Base-by-base conservation (phyloP, 35 echinoderm and acorn worm genomes). In the Heliocidaris tuberculata region DNA sequence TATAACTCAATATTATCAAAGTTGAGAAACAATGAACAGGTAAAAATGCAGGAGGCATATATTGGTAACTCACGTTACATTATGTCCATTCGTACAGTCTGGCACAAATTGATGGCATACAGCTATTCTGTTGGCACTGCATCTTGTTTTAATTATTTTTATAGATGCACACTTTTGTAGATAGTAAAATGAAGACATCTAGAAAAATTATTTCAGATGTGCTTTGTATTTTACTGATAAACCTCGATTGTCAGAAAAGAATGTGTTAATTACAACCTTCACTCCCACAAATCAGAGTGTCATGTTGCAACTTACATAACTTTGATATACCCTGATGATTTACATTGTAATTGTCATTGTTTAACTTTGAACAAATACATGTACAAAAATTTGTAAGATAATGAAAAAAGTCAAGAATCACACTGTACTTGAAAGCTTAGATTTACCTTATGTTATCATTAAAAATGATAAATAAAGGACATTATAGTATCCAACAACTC, bases 21-120 rank as follows among this genome's bases (percentile, higher is more conserved):
- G 7, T 90, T 90, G 30, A 90, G 88, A 35, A 90, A 90, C 88
- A 90, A 90, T 90, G 88, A 90, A 35, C 88, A 16, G 88, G 88
- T 90, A 90, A 90, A n/a, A 90, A 32, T 90, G 88, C 19, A 90
- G 88, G 88, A 31, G 31, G 6, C 88, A 31, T n/a, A n/a, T n/a
- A n/a, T n/a, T n/a, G n/a, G n/a, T n/a, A n/a, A n/a, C n/a, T n/a
- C n/a, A 13, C 85, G 85, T 86, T 86, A 86, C 85, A 86, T 86
- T 86, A 86, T 86, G 85, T 86, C 85, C 85, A 86, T 31, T 86
- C 19, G 15, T 5, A 86, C 15, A 31, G 32, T 27, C 16, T 92
- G 32, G 30, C 90, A 92, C 49, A 92, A 6, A 92, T 48, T 92
- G 90, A 92, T 92, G 90, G 32, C 6, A 27, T 48, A 92, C 59